phyloP scores from a whole-genome alignment of 2,797 vertebrate genomes.

The Chrosomus eos region DNA sequence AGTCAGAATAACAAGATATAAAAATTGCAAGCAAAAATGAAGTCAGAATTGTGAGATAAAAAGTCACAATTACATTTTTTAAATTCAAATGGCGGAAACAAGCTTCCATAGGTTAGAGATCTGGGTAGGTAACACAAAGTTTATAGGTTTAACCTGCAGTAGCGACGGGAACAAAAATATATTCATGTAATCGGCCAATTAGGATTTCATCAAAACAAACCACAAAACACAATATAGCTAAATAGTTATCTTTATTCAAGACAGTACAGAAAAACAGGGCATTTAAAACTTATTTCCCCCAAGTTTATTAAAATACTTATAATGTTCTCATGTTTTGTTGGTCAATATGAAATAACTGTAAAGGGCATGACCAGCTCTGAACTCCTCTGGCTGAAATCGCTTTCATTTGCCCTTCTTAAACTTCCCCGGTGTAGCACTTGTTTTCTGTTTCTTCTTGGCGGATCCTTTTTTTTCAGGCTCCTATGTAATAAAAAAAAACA shows the following conservation, averaged over 20 bases:
- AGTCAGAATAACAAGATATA: not conserved
- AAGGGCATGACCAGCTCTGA: not conserved
- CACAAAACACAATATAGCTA: not conserved
- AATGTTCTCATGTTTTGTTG: not conserved
- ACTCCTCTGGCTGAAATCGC: not conserved
- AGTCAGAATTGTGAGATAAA: not conserved
- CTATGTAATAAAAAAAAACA: conserved; percentile 47
- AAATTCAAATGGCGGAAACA: not conserved
- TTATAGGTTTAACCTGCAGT: not conserved
- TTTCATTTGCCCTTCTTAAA: conserved; percentile 83
- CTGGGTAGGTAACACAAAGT: not conserved
- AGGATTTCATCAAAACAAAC: not conserved
- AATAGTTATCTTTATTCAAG: conserved; percentile 36
- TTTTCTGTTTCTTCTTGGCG: conserved; percentile 91
- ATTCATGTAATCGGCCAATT: not conserved
- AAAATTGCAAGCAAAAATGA: no score
- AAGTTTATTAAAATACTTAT: not conserved
- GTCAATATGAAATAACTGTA: not conserved
- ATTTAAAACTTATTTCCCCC: conserved; percentile 2
- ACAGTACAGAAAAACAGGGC: not conserved
- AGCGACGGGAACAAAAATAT: not conserved
- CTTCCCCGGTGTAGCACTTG: conserved; percentile 73
- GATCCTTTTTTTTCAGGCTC: conserved; percentile 86
- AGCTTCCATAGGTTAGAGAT: not conserved
- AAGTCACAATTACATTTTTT: not conserved